Evolutionary conservation across 2,888 invertebrate species (phyloP), one percentile per base, ranked within the genome.

Genomic region (Drosophila cognata): DNA sequence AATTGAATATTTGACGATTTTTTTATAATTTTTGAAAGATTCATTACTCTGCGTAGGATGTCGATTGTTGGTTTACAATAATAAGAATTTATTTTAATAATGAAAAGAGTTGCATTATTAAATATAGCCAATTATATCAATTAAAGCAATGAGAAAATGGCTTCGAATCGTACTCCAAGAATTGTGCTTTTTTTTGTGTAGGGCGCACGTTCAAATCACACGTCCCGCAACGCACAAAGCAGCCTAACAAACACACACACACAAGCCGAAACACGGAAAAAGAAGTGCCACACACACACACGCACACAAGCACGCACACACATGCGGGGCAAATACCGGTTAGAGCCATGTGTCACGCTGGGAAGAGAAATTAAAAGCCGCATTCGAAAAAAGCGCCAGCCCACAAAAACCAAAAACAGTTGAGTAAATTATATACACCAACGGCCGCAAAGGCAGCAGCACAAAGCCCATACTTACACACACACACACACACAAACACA

Each of bases 361-460:
- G 62, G 56, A 61, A 62, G 69, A 57, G 72, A 75, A 75, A 76
- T 72, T 64, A 77, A 86, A 88, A 79, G 80, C 87, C 88, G 63
- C 80, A 75, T 60, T 71, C 66, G 58, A 73, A 73, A 81, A 89
- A 84, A 76, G 66, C 64, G 61, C 53, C 83, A 76, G 74, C 79
- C 89, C 77, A 81, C 88, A 86, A 88, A 85, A 86, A 82, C 79
- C 89, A 80, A 82, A 82, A 82, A 72, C 81, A 85, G 89, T 90
- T 77, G 76, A 88, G 88, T 88, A 88, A 91, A 88, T 91, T 91
- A 91, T 91, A 83, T 91, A 89, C 82, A 56, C 52, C 70, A 77
- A 74, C 71, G 69, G 65, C 13, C 35, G 67, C 52, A 28, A 21
- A 58, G 38, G 48, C 52, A 67, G 33, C 41, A 74, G 51, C 35